Evolutionary conservation across 2,888 invertebrate genomes (phyloP).

Genomic region (Leptinotarsa haldemani): DNA sequence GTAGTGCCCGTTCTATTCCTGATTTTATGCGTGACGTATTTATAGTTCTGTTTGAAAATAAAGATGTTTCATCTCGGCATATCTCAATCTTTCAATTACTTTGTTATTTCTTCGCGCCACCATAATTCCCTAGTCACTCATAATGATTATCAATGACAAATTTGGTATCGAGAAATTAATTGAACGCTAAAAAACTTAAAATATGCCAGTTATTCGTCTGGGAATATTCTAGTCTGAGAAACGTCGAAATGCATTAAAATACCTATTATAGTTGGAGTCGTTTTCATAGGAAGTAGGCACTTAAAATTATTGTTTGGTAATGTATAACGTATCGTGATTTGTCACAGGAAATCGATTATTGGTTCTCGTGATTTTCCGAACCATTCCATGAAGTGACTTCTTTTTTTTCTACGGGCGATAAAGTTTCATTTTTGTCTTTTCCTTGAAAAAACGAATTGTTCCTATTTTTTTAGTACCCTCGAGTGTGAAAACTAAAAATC

Average conservation of each 20-base stretch:
- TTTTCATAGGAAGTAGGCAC: background rate
- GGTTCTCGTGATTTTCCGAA: background rate
- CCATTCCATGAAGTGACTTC: background rate
- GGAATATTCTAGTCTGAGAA: conserved; percentile 9
- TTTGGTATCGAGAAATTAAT: conserved; percentile 21
- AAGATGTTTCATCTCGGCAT: conserved; percentile 28
- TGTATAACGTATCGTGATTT: conserved; percentile 1
- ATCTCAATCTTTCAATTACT: conserved; percentile 10
- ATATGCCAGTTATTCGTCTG: conserved; percentile 15
- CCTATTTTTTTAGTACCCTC: no score
- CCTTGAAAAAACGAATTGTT: no score
- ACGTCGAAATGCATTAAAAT: conserved; percentile 2
- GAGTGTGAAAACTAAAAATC: no score
- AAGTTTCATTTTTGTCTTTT: no score
- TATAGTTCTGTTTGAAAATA: conserved; percentile 36
- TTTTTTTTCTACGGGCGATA: background rate
- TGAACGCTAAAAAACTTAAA: background rate
- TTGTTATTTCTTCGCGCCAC: conserved; percentile 14
- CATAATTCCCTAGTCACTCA: conserved; percentile 7
- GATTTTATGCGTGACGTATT: conserved; percentile 32
- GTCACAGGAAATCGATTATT: conserved; percentile 5
- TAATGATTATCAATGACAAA: conserved; percentile 18
- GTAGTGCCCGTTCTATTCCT: conserved; percentile 41
- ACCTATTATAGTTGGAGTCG: background rate
- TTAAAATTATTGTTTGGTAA: conserved; percentile 6